A percentile compares a stretch with the other conserved stretches of the same genome.
Conservation (phyloP, 2,113 vertebrate species). For the Sardina pilchardus region DNA sequence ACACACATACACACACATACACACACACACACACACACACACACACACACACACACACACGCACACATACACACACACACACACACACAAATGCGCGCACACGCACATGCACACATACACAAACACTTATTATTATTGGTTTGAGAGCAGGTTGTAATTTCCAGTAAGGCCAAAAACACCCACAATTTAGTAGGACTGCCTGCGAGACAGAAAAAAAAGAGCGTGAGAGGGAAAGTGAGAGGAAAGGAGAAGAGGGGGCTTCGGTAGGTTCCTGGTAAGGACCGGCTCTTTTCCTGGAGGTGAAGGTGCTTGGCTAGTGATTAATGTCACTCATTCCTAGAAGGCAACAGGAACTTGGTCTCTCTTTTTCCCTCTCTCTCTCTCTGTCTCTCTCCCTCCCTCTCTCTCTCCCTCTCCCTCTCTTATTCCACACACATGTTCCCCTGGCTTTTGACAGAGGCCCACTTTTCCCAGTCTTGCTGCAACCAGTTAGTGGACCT, state of each 20-base stretch:
- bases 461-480: too few relatives aligned
- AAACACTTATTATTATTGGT: not conserved
- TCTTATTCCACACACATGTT: not conserved
- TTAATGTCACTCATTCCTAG: slow-evolving; percentile 16
- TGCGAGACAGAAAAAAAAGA: not conserved
- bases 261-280: not conserved
- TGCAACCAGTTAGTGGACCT: too few relatives aligned
- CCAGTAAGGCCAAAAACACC: not conserved
- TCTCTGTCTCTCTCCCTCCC: not conserved
- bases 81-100: not conserved
- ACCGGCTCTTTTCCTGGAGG: not conserved
- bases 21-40: not conserved
- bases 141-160: not conserved
- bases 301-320: not conserved
- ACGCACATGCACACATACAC: not conserved
- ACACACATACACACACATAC: not conserved
- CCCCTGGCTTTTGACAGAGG: not conserved
- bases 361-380: not conserved
- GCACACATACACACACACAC: too few relatives aligned
- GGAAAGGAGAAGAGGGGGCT: not conserved
- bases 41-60: not conserved
- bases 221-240: not conserved
- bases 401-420: not conserved
- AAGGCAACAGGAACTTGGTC: not conserved
- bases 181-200: not conserved